Evolutionary conservation across 2,888 invertebrate species (phyloP), one percentile per base, ranked within the genome.

Genomic region (Andrena bucephala): DNA sequence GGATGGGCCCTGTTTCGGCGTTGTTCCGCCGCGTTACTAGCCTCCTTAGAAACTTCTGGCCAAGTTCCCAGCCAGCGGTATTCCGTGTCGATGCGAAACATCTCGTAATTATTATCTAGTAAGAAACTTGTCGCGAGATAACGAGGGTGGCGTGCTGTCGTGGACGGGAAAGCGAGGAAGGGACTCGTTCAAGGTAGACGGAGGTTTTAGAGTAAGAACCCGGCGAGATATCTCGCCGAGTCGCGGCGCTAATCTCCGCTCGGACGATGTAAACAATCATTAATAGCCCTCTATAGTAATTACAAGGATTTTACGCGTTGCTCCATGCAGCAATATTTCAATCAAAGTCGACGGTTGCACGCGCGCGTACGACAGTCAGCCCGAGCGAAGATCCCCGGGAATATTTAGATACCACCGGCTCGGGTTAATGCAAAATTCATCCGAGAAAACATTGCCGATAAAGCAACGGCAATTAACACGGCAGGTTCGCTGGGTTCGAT

Each of bases 81-180:
- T 90, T 90, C 89, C 88, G 81, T 88, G 91, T 91, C 92, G 92
- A 92, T 90, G 91, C 85, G 85, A 90, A 90, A 90, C 89, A 89
- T 84, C 90, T 89, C 89, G 91, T 93, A 92, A 93, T 93, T 93
- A 91, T 93, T 92, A 92, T 90, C 91, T 85, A 81, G 90, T 90
- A 92, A 92, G 93, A 92, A 93, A 92, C 92, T 93, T 90, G 90
- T 90, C 89, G 81, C 78, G 82, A 84, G 90, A 91, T 91, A 92
- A 91, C 91, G 90, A 89, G 89, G 76, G 57, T 24, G 57, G 20
- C 8, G 57, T 10, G 24, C 81, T 65, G 71, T 67, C 77, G 57
- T 52, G 52, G 73, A 20, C 13, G 24, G 29, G 27, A 54, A 59
- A 60, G 69, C 62, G 67, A 70, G 65, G 79, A 69, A 78, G 84